phyloP scores from a whole-genome alignment of 2,888 invertebrate genomes.

The Calameuta idolon region DNA sequence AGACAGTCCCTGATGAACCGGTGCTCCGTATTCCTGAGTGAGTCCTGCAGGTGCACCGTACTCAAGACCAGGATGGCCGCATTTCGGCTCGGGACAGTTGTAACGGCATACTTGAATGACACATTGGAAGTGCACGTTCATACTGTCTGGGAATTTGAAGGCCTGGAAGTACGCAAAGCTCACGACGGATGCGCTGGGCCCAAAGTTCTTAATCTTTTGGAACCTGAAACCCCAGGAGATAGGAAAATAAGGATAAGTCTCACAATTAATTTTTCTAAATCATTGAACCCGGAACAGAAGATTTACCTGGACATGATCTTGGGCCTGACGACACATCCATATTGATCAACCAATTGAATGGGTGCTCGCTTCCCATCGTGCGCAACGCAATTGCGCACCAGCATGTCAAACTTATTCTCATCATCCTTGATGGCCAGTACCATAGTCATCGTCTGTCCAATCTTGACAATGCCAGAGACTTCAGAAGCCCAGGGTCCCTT shows the following conservation, averaged over 20 bases:
- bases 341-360: constrained; percentile 92
- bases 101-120: constrained; percentile 95
- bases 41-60: constrained; percentile 67
- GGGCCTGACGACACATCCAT: constrained; percentile 92
- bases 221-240: constrained; percentile 71
- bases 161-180: constrained; percentile 97
- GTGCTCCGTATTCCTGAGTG: constrained; percentile 76
- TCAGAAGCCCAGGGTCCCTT: constrained; percentile 98
- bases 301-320: constrained; percentile 85
- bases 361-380: constrained; percentile 95
- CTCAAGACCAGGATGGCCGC: constrained; percentile 73
- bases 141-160: constrained; percentile 96
- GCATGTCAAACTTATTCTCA: constrained; percentile 96
- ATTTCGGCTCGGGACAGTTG: constrained; percentile 93
- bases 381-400: constrained; percentile 93
- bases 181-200: constrained; percentile 92
- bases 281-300: background rate
- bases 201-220: constrained; percentile 96
- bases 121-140: constrained; percentile 98
- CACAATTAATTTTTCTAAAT: background rate
- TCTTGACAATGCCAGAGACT: constrained; percentile 95
- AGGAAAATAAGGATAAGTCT: background rate
- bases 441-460: constrained; percentile 98
- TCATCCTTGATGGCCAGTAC: constrained; percentile 95
- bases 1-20: constrained; percentile 69